phyloP scores from a whole-genome alignment of 2,113 vertebrate genomes.

The Zosterops pallidus region DNA sequence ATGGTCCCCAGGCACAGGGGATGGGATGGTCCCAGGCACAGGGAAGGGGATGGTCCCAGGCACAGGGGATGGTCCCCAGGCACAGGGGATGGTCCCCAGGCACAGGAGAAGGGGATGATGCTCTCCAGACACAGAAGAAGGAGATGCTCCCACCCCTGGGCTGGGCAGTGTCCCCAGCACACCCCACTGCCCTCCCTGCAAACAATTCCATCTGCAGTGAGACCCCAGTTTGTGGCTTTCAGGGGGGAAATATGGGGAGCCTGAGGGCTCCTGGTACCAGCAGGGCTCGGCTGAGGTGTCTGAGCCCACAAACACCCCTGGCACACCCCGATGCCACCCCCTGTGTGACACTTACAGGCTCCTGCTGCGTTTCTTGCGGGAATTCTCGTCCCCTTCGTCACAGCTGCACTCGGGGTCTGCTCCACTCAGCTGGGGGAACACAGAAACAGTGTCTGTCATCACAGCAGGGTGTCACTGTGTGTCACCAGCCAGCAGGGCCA shows the following conservation, averaged over 20 bases:
- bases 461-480: not conserved
- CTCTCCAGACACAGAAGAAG: too few species aligned
- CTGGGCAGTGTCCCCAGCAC: not conserved
- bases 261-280: not conserved
- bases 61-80: too few species aligned
- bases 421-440: slow-evolving; percentile 78
- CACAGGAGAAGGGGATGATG: too few species aligned
- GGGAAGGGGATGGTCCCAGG: too few species aligned
- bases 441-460: not conserved
- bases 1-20: too few species aligned
- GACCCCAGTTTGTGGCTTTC: not conserved
- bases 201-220: not conserved
- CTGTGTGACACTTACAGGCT: slow-evolving; percentile 83
- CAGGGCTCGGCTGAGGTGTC: fast-evolving
- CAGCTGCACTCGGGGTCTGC: slow-evolving; percentile 79
- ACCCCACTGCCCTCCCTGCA: too few species aligned
- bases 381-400: slow-evolving; percentile 74
- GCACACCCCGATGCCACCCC: not conserved
- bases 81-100: too few species aligned
- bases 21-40: too few species aligned
- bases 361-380: slow-evolving; percentile 87
- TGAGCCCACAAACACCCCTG: not conserved
- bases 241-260: fast-evolving
- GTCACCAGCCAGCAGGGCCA: not conserved
- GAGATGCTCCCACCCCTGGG: not conserved